phyloP scores from a whole-genome alignment of 2,113 vertebrate species.

The Hyla sarda region DNA sequence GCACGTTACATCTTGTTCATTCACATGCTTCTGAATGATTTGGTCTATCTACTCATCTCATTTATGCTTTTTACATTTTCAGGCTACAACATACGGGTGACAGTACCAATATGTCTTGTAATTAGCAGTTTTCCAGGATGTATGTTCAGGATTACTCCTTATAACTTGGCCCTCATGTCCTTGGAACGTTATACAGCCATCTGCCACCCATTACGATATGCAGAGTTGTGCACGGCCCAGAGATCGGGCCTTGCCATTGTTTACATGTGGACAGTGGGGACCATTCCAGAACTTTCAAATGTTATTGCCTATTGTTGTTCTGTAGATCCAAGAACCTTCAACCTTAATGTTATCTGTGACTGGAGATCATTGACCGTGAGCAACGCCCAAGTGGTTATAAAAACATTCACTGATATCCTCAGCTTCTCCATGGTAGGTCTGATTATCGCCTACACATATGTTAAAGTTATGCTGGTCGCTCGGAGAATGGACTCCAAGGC shows the following conservation, averaged over 20 bases:
- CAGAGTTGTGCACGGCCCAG: too few species aligned
- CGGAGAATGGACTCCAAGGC: not conserved
- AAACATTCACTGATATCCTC: not conserved
- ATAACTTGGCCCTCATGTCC: too few species aligned
- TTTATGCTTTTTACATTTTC: too few species aligned
- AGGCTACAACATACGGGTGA: too few species aligned
- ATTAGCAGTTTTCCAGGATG: too few species aligned
- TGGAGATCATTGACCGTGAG: not conserved
- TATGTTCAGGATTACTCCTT: too few species aligned
- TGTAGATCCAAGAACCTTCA: not conserved
- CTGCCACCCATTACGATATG: too few species aligned
- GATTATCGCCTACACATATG: not conserved
- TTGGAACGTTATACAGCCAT: too few species aligned
- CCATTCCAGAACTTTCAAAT: not conserved
- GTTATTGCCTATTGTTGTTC: not conserved
- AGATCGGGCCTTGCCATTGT: not conserved
- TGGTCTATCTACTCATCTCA: too few species aligned
- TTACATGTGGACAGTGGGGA: not conserved
- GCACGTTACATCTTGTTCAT: too few species aligned
- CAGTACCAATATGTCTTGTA: too few species aligned
- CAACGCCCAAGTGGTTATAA: not conserved
- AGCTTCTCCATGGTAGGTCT: not conserved
- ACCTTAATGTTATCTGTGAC: not conserved
- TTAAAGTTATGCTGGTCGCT: constrained; percentile 4
- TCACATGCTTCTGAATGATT: too few species aligned